phyloP scores from a whole-genome alignment of 2,797 vertebrate genomes.

The Mormyrus hasselquistii region DNA sequence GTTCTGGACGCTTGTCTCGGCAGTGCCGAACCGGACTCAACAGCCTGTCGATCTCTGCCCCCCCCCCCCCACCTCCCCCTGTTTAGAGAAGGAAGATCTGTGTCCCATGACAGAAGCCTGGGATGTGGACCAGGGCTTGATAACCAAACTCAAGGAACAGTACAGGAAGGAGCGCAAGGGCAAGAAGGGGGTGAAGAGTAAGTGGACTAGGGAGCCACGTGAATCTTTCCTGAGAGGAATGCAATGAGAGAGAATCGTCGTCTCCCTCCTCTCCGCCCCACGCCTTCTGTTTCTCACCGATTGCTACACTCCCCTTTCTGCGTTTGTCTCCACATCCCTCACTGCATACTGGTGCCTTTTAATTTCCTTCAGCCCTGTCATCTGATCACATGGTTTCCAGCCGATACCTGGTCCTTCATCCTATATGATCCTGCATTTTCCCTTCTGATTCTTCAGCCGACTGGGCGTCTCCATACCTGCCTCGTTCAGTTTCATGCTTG shows the following conservation, averaged over 20 bases:
- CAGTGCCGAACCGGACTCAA: conserved; percentile 41
- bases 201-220: conserved; percentile 69
- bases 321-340: not conserved
- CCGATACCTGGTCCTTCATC: not conserved
- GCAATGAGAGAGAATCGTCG: conserved; percentile 39
- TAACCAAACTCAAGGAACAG: conserved; percentile 99
- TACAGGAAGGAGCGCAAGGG: conserved; percentile 99
- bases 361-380: not conserved
- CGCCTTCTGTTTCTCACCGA: conserved; percentile 49
- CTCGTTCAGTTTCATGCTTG: not conserved
- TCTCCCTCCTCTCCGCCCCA: conserved; percentile 48
- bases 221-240: conserved; percentile 28
- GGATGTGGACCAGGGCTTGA: conserved; percentile 99
- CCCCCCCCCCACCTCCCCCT: conserved; percentile 43
- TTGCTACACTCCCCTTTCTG: conserved; percentile 42
- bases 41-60: conserved; percentile 74
- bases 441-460: not conserved
- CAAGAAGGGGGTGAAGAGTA: conserved; percentile 99
- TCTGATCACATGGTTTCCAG: not conserved
- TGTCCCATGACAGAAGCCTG: conserved; percentile 93
- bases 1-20: not conserved
- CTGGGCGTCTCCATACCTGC: not conserved
- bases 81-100: conserved; percentile 98
- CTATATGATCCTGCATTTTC: not conserved
- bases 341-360: not conserved